Evolutionary conservation across 2,797 vertebrate genomes (phyloP).

Genomic region (Poecilia gillii): DNA sequence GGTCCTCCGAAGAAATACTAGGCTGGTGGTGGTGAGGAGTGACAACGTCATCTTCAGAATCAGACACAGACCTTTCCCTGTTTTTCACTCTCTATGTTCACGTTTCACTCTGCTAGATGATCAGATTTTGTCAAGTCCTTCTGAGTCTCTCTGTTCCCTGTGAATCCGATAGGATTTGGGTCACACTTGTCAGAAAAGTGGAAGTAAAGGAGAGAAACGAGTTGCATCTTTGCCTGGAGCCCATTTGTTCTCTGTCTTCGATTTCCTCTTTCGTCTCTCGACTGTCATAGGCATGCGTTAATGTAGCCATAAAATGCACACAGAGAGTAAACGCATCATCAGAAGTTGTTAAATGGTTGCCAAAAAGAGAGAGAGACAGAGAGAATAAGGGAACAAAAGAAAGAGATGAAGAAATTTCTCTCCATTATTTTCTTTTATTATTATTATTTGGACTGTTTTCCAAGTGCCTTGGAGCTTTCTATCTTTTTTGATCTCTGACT

Average conservation of each 20-base stretch:
- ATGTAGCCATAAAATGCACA: conserved; percentile 12
- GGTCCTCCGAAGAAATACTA: neutral
- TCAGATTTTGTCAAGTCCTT: conserved; percentile 33
- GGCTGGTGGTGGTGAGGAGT: neutral
- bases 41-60: neutral
- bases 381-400: conserved; percentile 28
- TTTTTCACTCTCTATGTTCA: conserved; percentile 45
- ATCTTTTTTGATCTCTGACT: conserved; percentile 32
- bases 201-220: conserved; percentile 15
- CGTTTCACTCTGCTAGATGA: conserved; percentile 37
- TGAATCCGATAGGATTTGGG: conserved; percentile 21
- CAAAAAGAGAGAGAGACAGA: conserved; percentile 27
- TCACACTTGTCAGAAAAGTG: conserved; percentile 24
- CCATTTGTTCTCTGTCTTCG: neutral
- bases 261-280: conserved; percentile 27
- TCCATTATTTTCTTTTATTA: conserved; percentile 58
- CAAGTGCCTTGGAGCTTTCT: conserved; percentile 93
- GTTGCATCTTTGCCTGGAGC: conserved; percentile 35
- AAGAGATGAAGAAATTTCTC: conserved; percentile 46
- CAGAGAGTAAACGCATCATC: conserved; percentile 12
- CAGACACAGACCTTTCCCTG: neutral
- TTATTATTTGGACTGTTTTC: conserved; percentile 83
- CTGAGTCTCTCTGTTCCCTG: conserved; percentile 9
- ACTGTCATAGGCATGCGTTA: conserved; percentile 3
- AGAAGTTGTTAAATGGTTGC: conserved; percentile 34